Percentiles rank a stretch among this genome's conserved stretches.
Evolutionary conservation across 2,888 invertebrate species (phyloP).

Genomic region (Drepanosiphum platanoidis): DNA sequence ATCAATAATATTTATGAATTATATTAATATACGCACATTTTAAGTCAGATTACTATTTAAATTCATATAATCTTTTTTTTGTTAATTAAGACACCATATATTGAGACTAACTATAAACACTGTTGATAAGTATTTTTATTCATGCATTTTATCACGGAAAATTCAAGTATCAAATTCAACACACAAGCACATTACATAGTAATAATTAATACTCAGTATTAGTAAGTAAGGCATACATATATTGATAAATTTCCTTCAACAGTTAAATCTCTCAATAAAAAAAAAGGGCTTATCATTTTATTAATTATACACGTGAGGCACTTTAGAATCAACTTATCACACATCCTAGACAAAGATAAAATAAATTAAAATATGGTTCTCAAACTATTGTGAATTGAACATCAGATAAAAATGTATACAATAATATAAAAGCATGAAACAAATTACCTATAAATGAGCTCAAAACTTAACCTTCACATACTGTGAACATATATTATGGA

Average conservation of each 20-base stretch:
- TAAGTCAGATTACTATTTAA: neutral
- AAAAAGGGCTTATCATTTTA: slow-evolving; percentile 32
- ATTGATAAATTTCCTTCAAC: slow-evolving; percentile 33
- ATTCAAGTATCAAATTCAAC: slow-evolving; percentile 31
- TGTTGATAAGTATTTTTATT: neutral
- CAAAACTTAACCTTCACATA: slow-evolving; percentile 48
- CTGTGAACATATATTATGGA: neutral
- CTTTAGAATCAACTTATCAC: slow-evolving; percentile 49
- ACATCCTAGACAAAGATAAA: slow-evolving; percentile 34
- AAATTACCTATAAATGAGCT: neutral
- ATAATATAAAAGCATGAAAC: slow-evolving; percentile 6
- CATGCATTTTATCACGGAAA: neutral
- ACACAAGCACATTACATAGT: neutral
- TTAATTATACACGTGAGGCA: slow-evolving; percentile 29
- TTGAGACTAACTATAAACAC: neutral
- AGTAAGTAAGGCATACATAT: neutral
- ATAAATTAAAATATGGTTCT: slow-evolving; percentile 37
- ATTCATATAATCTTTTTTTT: neutral
- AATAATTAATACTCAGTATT: neutral
- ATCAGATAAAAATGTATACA: slow-evolving; percentile 14
- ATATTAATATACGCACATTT: neutral
- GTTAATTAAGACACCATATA: neutral
- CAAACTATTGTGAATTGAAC: slow-evolving; percentile 30
- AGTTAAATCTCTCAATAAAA: neutral
- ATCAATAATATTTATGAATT: neutral